Percentiles rank a stretch among this genome's conserved stretches.
Evolutionary conservation across 2,797 vertebrate genomes (phyloP).

Genomic region (Rallus crepitans): DNA sequence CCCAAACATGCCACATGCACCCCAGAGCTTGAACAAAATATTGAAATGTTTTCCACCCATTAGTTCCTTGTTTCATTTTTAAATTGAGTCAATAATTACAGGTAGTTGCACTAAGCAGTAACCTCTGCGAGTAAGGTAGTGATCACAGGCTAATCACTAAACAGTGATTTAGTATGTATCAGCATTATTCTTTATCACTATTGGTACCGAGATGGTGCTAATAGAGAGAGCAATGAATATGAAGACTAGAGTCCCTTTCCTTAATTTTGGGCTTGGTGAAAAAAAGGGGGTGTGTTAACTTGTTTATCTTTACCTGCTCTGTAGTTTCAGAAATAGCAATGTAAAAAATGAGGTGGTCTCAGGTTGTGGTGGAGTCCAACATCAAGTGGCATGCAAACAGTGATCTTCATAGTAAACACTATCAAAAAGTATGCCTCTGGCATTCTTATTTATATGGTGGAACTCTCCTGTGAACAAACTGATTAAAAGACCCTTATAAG

Average conservation of each 20-base stretch:
- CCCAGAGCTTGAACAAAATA: neutral
- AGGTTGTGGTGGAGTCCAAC: neutral
- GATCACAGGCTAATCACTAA: neutral
- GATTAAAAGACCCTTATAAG: neutral
- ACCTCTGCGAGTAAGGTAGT: neutral
- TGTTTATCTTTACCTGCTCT: neutral
- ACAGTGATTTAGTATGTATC: neutral
- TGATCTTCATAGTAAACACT: neutral
- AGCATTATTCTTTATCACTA: rapidly evolving
- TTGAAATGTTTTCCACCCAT: neutral
- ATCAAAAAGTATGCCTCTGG: neutral
- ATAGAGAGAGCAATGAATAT: neutral
- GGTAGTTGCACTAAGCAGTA: neutral
- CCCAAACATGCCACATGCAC: neutral
- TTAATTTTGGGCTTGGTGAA: neutral
- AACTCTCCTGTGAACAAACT: neutral
- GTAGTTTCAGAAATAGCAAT: neutral
- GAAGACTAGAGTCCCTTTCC: neutral
- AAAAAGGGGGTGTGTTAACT: rapidly evolving
- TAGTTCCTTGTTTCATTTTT: neutral
- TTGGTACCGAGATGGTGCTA: neutral
- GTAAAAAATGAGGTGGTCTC: neutral
- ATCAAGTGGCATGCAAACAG: neutral
- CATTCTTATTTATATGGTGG: neutral
- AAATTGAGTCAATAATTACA: neutral